Percentiles rank a stretch among this genome's conserved stretches.
These are phyloP conservation scores for Coranthus polyacanthus DNA, from an alignment of 2,797 vertebrate genomes.

Conservation along the genomic window DNA sequence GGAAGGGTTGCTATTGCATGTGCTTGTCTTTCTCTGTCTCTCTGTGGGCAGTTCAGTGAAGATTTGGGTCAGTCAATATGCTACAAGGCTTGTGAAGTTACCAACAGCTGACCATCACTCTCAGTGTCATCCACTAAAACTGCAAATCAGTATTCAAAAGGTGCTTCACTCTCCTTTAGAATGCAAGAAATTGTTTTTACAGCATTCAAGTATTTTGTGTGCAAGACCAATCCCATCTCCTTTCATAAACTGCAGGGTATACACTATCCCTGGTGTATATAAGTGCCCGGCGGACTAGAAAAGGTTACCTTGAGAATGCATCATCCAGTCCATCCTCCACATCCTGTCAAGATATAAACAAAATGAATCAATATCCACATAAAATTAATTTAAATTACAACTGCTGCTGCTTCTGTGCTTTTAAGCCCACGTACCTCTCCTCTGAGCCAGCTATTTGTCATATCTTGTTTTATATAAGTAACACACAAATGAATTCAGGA, in stretches of 20 bases:
- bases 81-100: conserved; percentile 7
- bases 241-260: not conserved
- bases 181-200: not conserved
- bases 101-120: conserved; percentile 31
- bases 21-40: not conserved
- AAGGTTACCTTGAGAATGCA: conserved; percentile 87
- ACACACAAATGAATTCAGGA: conserved; percentile 7
- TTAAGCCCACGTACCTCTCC: not conserved
- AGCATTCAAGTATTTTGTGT: not conserved
- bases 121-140: conserved; percentile 4
- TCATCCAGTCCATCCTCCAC: conserved; percentile 87
- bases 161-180: not conserved
- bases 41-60: conserved; percentile 12
- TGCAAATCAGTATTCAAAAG: not conserved
- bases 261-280: not conserved
- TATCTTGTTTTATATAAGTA: conserved; percentile 10
- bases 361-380: conserved; percentile 40
- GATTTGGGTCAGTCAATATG: conserved; percentile 32
- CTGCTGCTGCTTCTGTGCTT: not conserved
- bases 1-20: not conserved
- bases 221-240: not conserved
- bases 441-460: too few species aligned
- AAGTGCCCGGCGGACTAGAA: conserved; percentile 1
- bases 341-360: conserved; percentile 78
- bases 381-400: conserved; percentile 15